These are phyloP conservation scores for Epinephelus coioides DNA, from an alignment of 2,797 vertebrate genomes.

Conservation along the genomic window DNA sequence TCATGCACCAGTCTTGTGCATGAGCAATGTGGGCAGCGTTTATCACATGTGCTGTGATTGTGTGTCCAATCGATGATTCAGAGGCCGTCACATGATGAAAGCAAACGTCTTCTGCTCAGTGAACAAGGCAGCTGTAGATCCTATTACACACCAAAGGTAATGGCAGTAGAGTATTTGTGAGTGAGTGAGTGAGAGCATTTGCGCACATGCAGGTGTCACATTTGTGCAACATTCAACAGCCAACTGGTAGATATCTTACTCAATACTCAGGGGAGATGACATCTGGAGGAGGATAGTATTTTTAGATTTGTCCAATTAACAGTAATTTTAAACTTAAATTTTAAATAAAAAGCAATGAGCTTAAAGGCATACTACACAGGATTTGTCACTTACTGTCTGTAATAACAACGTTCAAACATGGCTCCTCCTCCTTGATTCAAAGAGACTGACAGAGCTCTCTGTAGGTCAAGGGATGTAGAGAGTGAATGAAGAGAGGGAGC, in stretches of 20 bases:
- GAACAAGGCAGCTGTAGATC: not conserved
- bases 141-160: not conserved
- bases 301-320: not conserved
- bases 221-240: constrained; percentile 72
- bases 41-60: constrained; percentile 57
- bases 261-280: not conserved
- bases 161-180: not conserved
- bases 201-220: constrained; percentile 20
- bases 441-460: no score
- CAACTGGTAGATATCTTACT: constrained; percentile 23
- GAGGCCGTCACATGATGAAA: constrained; percentile 58
- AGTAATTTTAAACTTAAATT: no score
- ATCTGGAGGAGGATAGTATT: not conserved
- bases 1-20: constrained; percentile 49
- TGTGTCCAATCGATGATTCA: constrained; percentile 70
- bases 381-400: no score
- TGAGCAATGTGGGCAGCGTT: constrained; percentile 20
- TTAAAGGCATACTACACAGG: no score
- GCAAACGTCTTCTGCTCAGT: not conserved
- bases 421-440: no score
- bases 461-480: no score
- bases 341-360: no score
- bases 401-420: no score
- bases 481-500: no score
- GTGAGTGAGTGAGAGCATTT: not conserved